Percentiles rank a stretch among this genome's conserved stretches.
These are phyloP conservation scores for Trogon melanurus DNA, from an alignment of 2,113 vertebrate species.

Conservation along the genomic window DNA sequence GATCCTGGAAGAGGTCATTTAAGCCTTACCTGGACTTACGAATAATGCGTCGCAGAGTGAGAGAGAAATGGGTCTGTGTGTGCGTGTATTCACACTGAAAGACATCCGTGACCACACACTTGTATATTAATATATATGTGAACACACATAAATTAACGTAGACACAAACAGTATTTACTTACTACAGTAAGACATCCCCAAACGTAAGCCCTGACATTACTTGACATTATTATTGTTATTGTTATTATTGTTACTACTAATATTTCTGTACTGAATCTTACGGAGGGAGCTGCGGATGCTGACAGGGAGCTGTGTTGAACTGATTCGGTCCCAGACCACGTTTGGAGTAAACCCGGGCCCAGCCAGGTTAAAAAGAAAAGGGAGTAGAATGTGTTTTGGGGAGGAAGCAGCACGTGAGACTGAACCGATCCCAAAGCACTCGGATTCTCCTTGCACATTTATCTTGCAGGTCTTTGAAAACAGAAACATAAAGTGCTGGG, in stretches of 20 bases:
- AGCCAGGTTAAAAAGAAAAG: neutral
- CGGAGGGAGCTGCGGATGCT: neutral
- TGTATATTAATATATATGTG: neutral
- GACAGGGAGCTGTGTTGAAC: neutral
- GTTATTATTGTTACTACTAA: no score
- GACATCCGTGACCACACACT: neutral
- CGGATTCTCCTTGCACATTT: accelerated
- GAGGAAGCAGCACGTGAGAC: neutral
- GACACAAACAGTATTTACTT: neutral
- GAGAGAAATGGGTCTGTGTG: neutral
- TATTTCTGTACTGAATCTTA: neutral
- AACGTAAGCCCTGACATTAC: neutral
- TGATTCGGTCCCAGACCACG: neutral
- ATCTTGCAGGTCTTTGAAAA: neutral
- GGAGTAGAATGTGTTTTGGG: neutral
- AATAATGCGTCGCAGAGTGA: neutral
- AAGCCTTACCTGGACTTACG: constrained; percentile 62
- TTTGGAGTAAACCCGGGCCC: neutral
- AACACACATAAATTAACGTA: neutral
- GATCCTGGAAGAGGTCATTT: constrained; percentile 21
- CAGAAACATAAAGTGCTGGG: neutral
- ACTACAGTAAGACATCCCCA: neutral
- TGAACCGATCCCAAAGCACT: neutral
- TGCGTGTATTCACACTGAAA: neutral
- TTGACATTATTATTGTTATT: neutral